Evolutionary conservation across 1,140 invertebrate genomes (phyloP).

Genomic region (Pomacea maculata): DNA sequence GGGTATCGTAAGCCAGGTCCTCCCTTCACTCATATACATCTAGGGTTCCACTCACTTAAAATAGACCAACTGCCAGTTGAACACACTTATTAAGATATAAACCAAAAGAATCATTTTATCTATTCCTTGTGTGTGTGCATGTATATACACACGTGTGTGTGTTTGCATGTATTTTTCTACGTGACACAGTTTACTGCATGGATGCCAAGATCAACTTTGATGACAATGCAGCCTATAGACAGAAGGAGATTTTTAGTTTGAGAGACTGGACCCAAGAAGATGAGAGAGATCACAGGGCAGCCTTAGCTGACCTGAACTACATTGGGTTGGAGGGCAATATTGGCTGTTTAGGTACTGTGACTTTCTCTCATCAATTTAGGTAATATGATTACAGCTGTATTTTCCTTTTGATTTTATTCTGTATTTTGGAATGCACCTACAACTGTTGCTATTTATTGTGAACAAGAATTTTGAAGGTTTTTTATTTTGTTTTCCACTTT

Average conservation of each 20-base stretch:
- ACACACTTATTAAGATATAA: too few relatives aligned
- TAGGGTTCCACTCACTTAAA: too few relatives aligned
- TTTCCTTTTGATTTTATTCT: too few relatives aligned
- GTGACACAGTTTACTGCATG: slow-evolving; percentile 77
- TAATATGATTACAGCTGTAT: background rate
- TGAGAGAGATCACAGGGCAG: slow-evolving; percentile 89
- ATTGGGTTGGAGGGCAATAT: slow-evolving; percentile 98
- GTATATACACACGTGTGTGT: background rate
- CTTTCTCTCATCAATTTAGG: background rate
- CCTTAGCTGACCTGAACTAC: slow-evolving; percentile 92
- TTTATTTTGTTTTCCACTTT: too few relatives aligned
- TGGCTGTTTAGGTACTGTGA: slow-evolving; percentile 79
- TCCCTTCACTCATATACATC: too few relatives aligned
- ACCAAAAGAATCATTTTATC: too few relatives aligned
- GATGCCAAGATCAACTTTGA: slow-evolving; percentile 99
- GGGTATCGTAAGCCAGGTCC: too few relatives aligned
- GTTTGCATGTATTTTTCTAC: background rate
- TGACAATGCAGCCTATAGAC: slow-evolving; percentile 95
- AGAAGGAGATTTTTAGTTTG: slow-evolving; percentile 73
- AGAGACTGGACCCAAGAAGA: slow-evolving; percentile 70
- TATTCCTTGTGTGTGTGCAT: too few relatives aligned
- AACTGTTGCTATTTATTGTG: too few relatives aligned
- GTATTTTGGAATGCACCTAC: too few relatives aligned
- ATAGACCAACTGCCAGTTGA: too few relatives aligned
- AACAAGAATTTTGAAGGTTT: too few relatives aligned